A percentile compares a stretch with the other conserved stretches of the same genome.
These are phyloP conservation scores for Clinocottus analis DNA, from an alignment of 2,113 vertebrate species.

Conservation along the genomic window DNA sequence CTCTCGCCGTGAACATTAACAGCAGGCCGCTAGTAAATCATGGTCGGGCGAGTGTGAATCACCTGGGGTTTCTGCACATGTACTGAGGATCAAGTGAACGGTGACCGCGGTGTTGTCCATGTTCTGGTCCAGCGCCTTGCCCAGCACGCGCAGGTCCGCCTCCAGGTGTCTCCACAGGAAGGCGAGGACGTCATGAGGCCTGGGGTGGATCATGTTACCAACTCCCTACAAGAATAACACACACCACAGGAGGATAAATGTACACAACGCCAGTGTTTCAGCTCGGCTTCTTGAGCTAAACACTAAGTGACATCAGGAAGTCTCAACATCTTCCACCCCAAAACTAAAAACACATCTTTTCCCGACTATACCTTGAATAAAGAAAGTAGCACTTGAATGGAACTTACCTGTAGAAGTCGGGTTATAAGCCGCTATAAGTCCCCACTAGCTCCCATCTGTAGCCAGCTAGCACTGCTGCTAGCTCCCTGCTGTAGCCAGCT, in stretches of 20 bases:
- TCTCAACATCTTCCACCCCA: too few species aligned
- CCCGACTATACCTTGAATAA: too few species aligned
- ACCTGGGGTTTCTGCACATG: constrained; percentile 58
- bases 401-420: too few species aligned
- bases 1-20: background rate
- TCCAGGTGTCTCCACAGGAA: constrained; percentile 82
- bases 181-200: constrained; percentile 2
- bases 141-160: constrained; percentile 72
- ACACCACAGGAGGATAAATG: background rate
- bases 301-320: too few species aligned
- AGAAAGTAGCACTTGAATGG: too few species aligned
- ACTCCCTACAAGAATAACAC: constrained; percentile 63
- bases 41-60: rapidly evolving
- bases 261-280: rapidly evolving
- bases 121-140: constrained; percentile 74
- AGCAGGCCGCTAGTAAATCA: background rate
- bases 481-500: too few species aligned
- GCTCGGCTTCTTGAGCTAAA: too few species aligned
- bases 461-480: too few species aligned
- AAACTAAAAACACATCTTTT: too few species aligned
- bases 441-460: too few species aligned
- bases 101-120: constrained; percentile 69
- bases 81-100: constrained; percentile 74
- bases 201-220: constrained; percentile 67
- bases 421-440: too few species aligned